Base-by-base conservation (phyloP, 2,888 invertebrate species). In the Meghimatium bilineatum region DNA sequence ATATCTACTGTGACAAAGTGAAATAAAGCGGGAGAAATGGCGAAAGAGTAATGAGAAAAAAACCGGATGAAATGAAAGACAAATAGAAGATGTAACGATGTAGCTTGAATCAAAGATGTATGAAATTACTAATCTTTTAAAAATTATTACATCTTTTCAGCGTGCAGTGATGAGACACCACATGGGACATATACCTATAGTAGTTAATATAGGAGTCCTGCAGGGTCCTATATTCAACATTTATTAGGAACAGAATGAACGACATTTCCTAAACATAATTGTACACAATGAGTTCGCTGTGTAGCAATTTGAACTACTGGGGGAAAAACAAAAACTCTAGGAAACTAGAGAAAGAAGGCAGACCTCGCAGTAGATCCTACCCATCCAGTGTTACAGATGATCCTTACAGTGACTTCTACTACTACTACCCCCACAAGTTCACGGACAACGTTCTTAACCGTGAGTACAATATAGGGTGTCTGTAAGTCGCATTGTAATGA, bases 401-500 rank as follows among this genome's bases (percentile, higher is more conserved):
- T 12, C 32, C 49, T 14, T 83, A 83, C 78, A 72, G 74, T 26
- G 83, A 83, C 63, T 83, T 83, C 49, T 81, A 81, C 52, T 78
- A 77, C 72, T 85, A 63, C 67, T 85, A 78, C 52, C 85, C 82
- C 20, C 82, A 85, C 79, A 85, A 71, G 36, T 74, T 81, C 26
- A 36, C 23, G 34, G 52, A 67, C 69, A 44, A 63, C 14, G 76
- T 66, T 10, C 77, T 83, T 6, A 60, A 77, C 12, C 0, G 82
- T 82, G 76, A 82, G 82, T 69, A 52, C 17, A 23, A 38, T 26
- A 26, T n/a, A n/a, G n/a, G n/a, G n/a, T n/a, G n/a, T n/a, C n/a
- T n/a, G n/a, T n/a, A n/a, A n/a, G n/a, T n/a, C n/a, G n/a, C n/a
- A n/a, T n/a, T n/a, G n/a, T n/a, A n/a, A n/a, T n/a, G n/a, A n/a